Evolutionary conservation across 2,797 vertebrate genomes (phyloP).

Genomic region (Mormyrus hasselquistii): DNA sequence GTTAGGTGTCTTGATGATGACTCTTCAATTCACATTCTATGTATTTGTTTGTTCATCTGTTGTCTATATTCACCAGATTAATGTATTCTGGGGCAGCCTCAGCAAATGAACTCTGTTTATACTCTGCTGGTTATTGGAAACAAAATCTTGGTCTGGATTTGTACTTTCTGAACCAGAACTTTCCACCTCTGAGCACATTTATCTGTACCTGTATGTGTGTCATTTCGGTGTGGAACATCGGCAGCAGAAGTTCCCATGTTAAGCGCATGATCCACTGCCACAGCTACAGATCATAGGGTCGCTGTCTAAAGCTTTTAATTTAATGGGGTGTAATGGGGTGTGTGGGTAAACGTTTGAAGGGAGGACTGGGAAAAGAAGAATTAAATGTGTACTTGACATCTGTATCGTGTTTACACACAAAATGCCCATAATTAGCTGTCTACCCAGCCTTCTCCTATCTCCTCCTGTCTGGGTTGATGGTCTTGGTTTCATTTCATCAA

Average conservation of each 20-base stretch:
- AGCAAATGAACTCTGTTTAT: background rate
- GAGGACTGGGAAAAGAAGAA: background rate
- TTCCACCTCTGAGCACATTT: background rate
- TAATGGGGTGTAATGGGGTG: conserved; percentile 11
- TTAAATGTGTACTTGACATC: background rate
- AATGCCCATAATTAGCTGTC: background rate
- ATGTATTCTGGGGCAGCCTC: background rate
- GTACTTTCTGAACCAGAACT: background rate
- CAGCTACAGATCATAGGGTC: background rate
- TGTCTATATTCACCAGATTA: background rate
- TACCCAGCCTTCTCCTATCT: background rate
- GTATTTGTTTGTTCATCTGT: background rate
- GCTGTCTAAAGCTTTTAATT: background rate
- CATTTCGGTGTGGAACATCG: background rate
- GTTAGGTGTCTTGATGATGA: background rate
- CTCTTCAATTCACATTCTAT: background rate
- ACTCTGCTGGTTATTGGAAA: background rate
- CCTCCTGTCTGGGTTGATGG: background rate
- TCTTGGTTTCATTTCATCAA: background rate
- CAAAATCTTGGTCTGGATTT: background rate
- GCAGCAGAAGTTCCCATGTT: background rate
- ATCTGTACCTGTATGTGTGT: background rate
- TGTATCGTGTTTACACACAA: background rate
- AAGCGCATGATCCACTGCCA: background rate
- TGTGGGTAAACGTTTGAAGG: background rate